Percentiles rank a stretch among this genome's conserved stretches.
Conservation (phyloP, 2,113 vertebrate genomes). For the Uropsilus gracilis region DNA sequence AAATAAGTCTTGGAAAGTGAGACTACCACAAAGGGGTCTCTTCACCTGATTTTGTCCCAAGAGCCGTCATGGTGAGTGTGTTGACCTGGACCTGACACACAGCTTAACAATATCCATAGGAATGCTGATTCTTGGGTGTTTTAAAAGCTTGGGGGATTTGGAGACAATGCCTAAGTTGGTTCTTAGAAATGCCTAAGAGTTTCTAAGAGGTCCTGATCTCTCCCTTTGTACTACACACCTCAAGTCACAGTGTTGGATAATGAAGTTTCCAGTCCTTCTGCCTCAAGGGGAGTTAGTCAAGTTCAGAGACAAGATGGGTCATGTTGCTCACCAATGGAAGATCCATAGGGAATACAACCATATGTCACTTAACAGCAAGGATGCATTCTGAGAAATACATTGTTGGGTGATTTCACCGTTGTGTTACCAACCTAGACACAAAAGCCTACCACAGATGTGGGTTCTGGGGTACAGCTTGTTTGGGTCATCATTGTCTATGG, state of each 20-base stretch:
- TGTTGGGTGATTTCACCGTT: too few relatives aligned
- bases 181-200: too few relatives aligned
- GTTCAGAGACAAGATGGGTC: not conserved
- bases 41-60: not conserved
- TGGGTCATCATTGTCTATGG: too few relatives aligned
- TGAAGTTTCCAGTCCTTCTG: not conserved
- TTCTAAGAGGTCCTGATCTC: not conserved
- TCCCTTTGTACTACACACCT: not conserved
- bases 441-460: too few relatives aligned
- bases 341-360: not conserved
- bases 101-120: not conserved
- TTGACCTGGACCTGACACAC: not conserved
- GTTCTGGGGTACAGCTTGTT: too few relatives aligned
- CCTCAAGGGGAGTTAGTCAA: not conserved
- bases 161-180: not conserved
- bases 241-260: not conserved
- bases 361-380: too few relatives aligned
- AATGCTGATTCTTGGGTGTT: not conserved
- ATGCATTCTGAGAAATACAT: too few relatives aligned
- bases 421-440: too few relatives aligned
- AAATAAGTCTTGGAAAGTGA: constrained; percentile 33
- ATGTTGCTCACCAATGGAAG: not conserved
- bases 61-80: not conserved
- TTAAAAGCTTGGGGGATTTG: not conserved
- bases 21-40: not conserved